These are phyloP conservation scores for Parazoanthus darwini DNA, from an alignment of 92 coral and sea anemone species.

Conservation along the genomic window DNA sequence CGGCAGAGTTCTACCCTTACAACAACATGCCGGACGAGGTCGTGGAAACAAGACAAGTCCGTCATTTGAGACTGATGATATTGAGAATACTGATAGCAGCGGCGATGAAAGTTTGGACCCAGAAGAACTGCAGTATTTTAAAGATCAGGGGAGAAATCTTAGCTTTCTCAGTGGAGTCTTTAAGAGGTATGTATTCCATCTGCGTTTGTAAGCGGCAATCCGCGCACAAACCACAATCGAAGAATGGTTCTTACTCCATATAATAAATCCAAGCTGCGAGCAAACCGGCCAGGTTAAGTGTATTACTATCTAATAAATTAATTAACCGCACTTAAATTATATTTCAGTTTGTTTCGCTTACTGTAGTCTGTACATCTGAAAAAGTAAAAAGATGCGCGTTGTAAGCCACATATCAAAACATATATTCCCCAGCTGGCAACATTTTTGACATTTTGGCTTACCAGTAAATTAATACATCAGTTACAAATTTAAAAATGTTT, in stretches of 20 bases:
- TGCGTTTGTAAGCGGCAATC: neutral
- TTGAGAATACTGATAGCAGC: neutral
- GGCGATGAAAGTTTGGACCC: constrained; percentile 21
- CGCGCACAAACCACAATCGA: neutral
- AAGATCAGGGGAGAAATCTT: constrained; percentile 27
- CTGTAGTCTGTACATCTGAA: too few species aligned
- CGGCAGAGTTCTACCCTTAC: neutral
- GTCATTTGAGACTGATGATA: neutral
- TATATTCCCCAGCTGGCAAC: too few species aligned
- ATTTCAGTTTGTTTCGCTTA: too few species aligned
- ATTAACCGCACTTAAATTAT: too few species aligned
- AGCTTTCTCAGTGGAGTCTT: constrained; percentile 32
- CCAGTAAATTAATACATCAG: too few species aligned
- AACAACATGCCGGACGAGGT: neutral
- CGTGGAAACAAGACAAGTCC: constrained; percentile 1
- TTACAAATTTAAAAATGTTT: too few species aligned
- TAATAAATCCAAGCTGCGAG: neutral
- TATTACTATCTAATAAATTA: too few species aligned
- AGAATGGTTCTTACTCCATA: neutral
- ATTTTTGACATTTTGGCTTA: too few species aligned
- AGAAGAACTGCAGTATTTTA: constrained; percentile 29
- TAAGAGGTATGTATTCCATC: neutral
- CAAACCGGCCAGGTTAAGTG: too few species aligned
- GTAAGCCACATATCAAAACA: too few species aligned
- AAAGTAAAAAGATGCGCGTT: too few species aligned